phyloP scores from a whole-genome alignment of 2,797 vertebrate genomes.

The Graptemys geographica region DNA sequence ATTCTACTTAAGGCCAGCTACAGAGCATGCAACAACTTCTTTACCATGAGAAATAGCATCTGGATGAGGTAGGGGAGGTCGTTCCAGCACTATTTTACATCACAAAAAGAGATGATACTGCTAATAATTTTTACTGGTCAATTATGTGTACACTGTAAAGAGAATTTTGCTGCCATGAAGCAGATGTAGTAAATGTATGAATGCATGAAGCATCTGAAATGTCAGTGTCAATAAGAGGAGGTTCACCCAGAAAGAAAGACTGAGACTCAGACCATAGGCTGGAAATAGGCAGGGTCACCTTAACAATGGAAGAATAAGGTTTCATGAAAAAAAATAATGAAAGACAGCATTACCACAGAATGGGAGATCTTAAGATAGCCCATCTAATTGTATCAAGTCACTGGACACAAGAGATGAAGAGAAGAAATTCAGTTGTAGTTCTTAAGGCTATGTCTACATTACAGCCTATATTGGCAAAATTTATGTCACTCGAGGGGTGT shows the following conservation, averaged over 20 bases:
- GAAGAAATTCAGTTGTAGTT: not conserved
- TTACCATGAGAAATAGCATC: not conserved
- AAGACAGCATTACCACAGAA: not conserved
- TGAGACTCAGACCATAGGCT: not conserved
- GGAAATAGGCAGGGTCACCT: not conserved
- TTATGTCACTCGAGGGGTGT: no score
- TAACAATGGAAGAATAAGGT: not conserved
- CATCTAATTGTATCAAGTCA: not conserved
- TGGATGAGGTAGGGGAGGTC: not conserved
- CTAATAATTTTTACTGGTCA: not conserved
- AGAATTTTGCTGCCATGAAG: not conserved
- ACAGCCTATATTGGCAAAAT: no score
- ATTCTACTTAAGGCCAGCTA: not conserved
- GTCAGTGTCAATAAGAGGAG: not conserved
- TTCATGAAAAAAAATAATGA: not conserved
- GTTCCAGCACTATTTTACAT: not conserved
- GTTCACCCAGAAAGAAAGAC: not conserved
- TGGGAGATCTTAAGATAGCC: not conserved
- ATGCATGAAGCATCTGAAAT: not conserved
- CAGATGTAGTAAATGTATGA: not conserved
- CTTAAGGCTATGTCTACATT: not conserved
- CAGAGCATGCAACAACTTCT: not conserved
- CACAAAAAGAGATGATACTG: not conserved
- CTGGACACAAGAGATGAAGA: not conserved
- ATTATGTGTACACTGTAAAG: not conserved